Percentiles rank a stretch among this genome's conserved stretches.
Conservation (phyloP, 2,797 vertebrate genomes). For the Huso huso region DNA sequence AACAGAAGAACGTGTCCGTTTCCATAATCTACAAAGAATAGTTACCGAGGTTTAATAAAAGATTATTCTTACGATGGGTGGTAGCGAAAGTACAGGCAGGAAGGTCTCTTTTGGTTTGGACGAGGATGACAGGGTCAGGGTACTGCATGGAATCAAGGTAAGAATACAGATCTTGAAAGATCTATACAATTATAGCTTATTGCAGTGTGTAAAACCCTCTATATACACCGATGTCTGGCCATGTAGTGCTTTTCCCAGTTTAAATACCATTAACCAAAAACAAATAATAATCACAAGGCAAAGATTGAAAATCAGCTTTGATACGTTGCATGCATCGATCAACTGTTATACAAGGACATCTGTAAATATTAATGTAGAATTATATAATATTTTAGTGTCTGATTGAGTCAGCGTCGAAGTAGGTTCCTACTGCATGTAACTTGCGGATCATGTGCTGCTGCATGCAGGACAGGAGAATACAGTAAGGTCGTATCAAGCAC, state of each 20-base stretch:
- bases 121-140: conserved; percentile 75
- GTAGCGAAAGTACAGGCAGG: conserved; percentile 66
- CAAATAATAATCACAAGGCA: neutral
- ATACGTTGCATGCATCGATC: too few relatives aligned
- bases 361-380: too few relatives aligned
- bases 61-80: conserved; percentile 59
- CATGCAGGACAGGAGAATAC: too few relatives aligned
- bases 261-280: too few relatives aligned
- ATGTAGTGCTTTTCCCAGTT: too few relatives aligned
- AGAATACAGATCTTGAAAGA: conserved; percentile 25
- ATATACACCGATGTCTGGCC: too few relatives aligned
- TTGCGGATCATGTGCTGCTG: too few relatives aligned
- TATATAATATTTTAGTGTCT: too few relatives aligned
- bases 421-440: too few relatives aligned
- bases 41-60: neutral
- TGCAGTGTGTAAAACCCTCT: neutral
- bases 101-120: conserved; percentile 80
- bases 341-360: too few relatives aligned
- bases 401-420: too few relatives aligned
- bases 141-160: conserved; percentile 86
- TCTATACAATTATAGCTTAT: neutral
- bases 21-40: neutral
- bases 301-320: neutral
- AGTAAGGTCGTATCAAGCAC: too few relatives aligned
- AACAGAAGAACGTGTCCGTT: neutral